These are phyloP conservation scores for Genyomyrus donnyi DNA, from an alignment of 2,113 vertebrate species.

Conservation along the genomic window DNA sequence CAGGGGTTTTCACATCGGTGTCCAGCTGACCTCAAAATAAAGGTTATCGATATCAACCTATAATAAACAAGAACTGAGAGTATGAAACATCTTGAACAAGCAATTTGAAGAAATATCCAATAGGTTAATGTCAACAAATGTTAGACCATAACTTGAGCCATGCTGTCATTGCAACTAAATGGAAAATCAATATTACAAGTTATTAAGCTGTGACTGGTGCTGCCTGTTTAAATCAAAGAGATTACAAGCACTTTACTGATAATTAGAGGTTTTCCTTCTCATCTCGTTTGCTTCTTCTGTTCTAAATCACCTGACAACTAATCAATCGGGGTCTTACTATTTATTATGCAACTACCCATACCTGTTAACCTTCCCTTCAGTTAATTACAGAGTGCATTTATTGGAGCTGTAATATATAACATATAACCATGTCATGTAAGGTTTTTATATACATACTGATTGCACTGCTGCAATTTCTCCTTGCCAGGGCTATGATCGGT, in stretches of 20 bases:
- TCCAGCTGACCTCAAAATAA: not conserved
- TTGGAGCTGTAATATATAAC: not conserved
- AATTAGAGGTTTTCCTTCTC: constrained; percentile 24
- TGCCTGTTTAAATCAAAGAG: constrained; percentile 26
- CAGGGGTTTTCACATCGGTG: not conserved
- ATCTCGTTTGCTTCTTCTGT: not conserved
- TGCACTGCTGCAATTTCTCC: not conserved
- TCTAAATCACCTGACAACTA: constrained; percentile 11
- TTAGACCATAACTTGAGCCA: constrained; percentile 18
- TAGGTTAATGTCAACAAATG: not conserved
- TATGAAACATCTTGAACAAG: not conserved
- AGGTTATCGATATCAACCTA: not conserved
- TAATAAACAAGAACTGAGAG: not conserved
- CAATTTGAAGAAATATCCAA: not conserved
- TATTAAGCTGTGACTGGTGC: constrained; percentile 20
- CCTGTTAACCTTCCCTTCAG: not conserved
- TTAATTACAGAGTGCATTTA: not conserved
- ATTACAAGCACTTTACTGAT: constrained; percentile 27
- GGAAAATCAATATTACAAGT: constrained; percentile 25
- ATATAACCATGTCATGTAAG: not conserved
- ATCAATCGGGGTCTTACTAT: constrained; percentile 18
- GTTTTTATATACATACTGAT: not conserved
- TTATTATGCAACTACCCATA: not conserved
- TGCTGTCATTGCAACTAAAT: constrained; percentile 17
- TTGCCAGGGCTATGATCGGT: too few relatives aligned